These are phyloP conservation scores for Ryuthela nishihirai DNA, from an alignment of 2,888 invertebrate species.

Conservation along the genomic window DNA sequence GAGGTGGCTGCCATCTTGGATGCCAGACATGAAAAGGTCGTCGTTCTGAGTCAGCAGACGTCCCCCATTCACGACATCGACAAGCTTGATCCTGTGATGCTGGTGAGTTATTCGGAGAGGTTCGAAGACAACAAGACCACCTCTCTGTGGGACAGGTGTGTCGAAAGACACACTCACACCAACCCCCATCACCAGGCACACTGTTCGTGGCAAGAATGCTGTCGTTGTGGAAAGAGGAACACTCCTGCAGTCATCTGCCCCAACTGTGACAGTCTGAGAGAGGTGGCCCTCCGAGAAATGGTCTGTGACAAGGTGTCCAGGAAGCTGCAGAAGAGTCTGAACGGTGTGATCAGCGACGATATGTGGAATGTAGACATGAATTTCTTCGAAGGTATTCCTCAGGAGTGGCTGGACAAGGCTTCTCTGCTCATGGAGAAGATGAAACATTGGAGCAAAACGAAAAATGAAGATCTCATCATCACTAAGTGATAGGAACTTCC, in stretches of 20 bases:
- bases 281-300: constrained; percentile 24
- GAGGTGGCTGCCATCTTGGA: constrained; percentile 11
- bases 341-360: constrained; percentile 5
- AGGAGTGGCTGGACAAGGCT: constrained; percentile 14
- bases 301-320: constrained; percentile 33
- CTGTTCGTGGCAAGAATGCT: constrained; percentile 20
- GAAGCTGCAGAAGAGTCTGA: constrained; percentile 21
- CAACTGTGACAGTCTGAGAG: neutral
- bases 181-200: constrained; percentile 33
- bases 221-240: neutral
- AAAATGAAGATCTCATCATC: too few relatives aligned
- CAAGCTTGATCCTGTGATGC: constrained; percentile 32
- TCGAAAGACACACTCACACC: constrained; percentile 20
- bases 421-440: constrained; percentile 1
- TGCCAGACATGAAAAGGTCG: constrained; percentile 1
- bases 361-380: constrained; percentile 32
- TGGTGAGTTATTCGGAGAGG: constrained; percentile 25
- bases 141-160: constrained; percentile 16
- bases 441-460: constrained; percentile 1
- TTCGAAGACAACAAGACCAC: constrained; percentile 23
- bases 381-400: constrained; percentile 12
- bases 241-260: neutral
- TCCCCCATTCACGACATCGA: constrained; percentile 33
- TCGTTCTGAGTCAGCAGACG: constrained; percentile 14
- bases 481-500: too few relatives aligned